phyloP scores from a whole-genome alignment of 2,113 vertebrate species.

The Dolichotis patagonum region DNA sequence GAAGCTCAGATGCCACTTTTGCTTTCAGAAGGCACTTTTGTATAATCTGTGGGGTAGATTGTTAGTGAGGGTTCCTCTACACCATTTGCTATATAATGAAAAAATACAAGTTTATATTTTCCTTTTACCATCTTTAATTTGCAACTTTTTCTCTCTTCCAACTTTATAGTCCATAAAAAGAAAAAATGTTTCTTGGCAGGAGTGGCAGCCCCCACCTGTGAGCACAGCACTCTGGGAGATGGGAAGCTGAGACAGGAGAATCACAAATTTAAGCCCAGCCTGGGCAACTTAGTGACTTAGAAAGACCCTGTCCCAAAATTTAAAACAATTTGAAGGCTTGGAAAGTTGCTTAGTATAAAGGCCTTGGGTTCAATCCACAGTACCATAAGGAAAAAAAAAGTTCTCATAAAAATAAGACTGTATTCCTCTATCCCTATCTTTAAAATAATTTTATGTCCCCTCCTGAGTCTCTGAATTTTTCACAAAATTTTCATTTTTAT shows the following conservation, averaged over 20 bases:
- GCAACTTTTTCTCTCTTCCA: neutral
- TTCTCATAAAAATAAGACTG: neutral
- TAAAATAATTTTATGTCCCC: conserved; percentile 7
- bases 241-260: neutral
- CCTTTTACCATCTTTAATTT: neutral
- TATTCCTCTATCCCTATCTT: neutral
- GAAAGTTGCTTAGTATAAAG: neutral
- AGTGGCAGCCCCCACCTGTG: neutral
- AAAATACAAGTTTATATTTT: neutral
- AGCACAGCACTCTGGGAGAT: neutral
- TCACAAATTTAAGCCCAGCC: neutral
- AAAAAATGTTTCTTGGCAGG: neutral
- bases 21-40: neutral
- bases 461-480: conserved; percentile 8
- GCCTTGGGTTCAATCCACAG: neutral
- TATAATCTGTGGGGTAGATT: neutral
- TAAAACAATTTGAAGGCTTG: neutral
- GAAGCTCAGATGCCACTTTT: neutral
- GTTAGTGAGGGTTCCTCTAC: neutral
- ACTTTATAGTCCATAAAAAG: neutral
- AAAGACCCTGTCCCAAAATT: neutral
- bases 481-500: neutral
- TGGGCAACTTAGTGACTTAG: neutral
- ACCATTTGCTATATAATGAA: neutral
- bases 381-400: neutral